Evolutionary conservation across 2,888 invertebrate species (phyloP), one percentile per base, ranked within the genome.

Genomic region (Temnothorax unifasciatus): DNA sequence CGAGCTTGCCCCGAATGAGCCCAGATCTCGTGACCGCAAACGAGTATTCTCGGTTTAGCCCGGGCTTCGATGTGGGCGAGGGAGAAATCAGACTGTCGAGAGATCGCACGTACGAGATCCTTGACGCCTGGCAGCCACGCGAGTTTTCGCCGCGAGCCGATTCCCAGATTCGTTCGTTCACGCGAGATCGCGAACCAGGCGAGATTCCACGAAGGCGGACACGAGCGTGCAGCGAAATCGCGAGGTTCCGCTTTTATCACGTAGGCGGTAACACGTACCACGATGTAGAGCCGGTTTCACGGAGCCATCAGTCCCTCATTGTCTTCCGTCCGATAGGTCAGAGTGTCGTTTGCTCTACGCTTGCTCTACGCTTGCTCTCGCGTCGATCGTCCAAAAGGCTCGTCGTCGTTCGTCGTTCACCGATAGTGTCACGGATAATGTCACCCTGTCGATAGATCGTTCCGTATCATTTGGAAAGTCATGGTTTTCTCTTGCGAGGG

Each of bases 401-500:
- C 41, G 38, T 8, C 38, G 38, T 69, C 84, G 50, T 0, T 52
- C 25, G 50, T 50, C 38, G 29, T 54, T 64, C 54, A 15, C 41
- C 41, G 63, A 25, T 44, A 34, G 50, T 34, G 61, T 11, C 21
- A 21, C 75, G n/a, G 21, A 63, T 21, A n/a, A 52, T 29, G 61
- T 75, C 29, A 11, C 25, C 4, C 25, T 8, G 52, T 25, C 54
- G 71, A 71, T 71, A 79, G 34, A 79, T 61, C 38, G 59, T 73
- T 69, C 44, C 54, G 47, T 59, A 18, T 71, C 59, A 13, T 79
- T 59, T 59, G 6, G 38, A 47, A 25, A 73, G 21, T 47, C 47
- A 93, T 93, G 92, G 86, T 89, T 71, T 91, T 91, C 77, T 88
- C 89, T 63, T 90, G 91, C 59, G 94, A 94, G 83, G 93, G 93